phyloP scores from a whole-genome alignment of 2,113 vertebrate genomes.

The Pterocles orientalis region DNA sequence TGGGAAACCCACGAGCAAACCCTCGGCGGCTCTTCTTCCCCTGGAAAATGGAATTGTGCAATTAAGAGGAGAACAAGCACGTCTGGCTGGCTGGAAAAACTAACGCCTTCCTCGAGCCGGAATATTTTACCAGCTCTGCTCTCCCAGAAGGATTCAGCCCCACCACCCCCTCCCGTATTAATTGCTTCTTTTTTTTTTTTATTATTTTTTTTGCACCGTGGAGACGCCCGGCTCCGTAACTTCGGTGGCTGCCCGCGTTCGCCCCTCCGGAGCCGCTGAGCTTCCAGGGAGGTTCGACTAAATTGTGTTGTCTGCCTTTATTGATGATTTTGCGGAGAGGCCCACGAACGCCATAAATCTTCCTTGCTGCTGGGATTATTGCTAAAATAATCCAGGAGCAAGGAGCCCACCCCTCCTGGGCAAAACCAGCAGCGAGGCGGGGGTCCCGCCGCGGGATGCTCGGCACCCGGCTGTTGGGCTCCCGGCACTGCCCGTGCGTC shows the following conservation, averaged over 20 bases:
- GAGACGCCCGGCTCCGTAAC: not conserved
- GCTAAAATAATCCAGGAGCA: not conserved
- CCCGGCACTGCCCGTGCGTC: no score
- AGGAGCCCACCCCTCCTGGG: not conserved
- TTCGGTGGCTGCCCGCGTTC: not conserved
- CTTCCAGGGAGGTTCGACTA: slow-evolving; percentile 10
- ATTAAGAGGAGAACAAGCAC: not conserved
- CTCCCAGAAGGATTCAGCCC: not conserved
- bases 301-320: slow-evolving; percentile 22
- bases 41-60: not conserved
- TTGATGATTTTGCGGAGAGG: slow-evolving; percentile 21
- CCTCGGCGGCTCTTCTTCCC: not conserved
- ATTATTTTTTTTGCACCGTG: not conserved
- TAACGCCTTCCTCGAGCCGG: not conserved
- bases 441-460: no score
- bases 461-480: no score
- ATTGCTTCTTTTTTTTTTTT: not conserved
- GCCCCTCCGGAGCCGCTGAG: not conserved
- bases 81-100: not conserved
- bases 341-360: not conserved
- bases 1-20: not conserved
- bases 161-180: not conserved
- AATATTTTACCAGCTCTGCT: not conserved
- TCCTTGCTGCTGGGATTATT: not conserved
- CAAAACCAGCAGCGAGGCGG: not conserved